phyloP scores from a whole-genome alignment of 2,797 vertebrate species.

The Takifugu rubripes region DNA sequence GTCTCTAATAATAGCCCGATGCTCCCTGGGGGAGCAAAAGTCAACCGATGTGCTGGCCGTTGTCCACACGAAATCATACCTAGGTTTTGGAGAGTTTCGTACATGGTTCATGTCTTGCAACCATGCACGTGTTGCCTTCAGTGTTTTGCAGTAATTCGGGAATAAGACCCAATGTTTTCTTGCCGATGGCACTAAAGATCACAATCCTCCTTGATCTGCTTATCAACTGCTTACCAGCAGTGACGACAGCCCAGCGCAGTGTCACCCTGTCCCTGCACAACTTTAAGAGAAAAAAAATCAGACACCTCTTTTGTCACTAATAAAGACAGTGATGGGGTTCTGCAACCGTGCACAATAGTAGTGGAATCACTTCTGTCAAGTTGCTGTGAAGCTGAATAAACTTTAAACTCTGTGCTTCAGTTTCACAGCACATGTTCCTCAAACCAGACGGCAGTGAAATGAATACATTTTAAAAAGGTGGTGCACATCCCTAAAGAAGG shows the following conservation, averaged over 20 bases:
- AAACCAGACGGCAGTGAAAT: too few species aligned
- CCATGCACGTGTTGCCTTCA: not conserved
- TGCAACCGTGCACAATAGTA: too few species aligned
- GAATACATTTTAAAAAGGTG: not conserved
- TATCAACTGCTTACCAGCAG: slow-evolving; percentile 67
- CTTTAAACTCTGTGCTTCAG: not conserved
- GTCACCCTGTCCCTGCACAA: slow-evolving; percentile 13
- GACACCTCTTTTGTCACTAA: not conserved
- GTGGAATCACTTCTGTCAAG: too few species aligned
- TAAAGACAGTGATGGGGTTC: too few species aligned
- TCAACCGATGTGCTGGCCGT: slow-evolving; percentile 35
- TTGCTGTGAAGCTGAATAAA: not conserved
- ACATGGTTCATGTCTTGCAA: not conserved
- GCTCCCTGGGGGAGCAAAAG: slow-evolving; percentile 46
- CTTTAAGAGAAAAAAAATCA: not conserved
- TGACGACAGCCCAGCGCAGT: slow-evolving; percentile 60
- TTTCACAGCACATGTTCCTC: not conserved
- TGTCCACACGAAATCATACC: not conserved
- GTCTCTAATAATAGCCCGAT: slow-evolving; percentile 71
- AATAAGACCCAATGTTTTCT: slow-evolving; percentile 29
- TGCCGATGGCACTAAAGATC: slow-evolving; percentile 40
- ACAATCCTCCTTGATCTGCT: slow-evolving; percentile 74
- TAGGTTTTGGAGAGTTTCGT: not conserved
- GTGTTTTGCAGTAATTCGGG: not conserved
- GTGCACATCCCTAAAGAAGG: not conserved